Conservation (phyloP, 2,113 vertebrate genomes). For the Noctilio leporinus region DNA sequence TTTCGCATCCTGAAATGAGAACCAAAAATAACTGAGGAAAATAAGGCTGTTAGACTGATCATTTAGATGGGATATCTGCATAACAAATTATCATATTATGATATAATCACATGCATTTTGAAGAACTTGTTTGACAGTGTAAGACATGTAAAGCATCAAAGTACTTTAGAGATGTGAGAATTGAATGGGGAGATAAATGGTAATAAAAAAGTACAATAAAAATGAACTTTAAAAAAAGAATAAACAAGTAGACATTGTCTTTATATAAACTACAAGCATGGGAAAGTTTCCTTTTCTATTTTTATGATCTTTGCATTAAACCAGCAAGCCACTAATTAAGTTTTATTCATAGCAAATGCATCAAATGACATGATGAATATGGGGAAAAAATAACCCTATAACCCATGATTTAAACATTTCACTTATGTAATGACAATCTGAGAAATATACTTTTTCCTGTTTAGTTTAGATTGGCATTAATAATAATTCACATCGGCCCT, state of each 20-base stretch:
- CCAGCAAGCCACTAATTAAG: background rate
- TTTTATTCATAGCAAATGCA: slow-evolving; percentile 22
- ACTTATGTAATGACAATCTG: background rate
- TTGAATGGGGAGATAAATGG: background rate
- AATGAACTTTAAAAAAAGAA: background rate
- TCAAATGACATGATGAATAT: background rate
- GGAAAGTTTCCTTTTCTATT: background rate
- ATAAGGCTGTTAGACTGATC: slow-evolving; percentile 20
- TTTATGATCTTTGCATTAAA: background rate
- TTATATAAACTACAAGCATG: background rate
- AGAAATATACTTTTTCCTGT: background rate
- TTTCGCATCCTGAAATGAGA: slow-evolving; percentile 26
- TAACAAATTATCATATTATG: slow-evolving; percentile 6
- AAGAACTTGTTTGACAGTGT: slow-evolving; percentile 1
- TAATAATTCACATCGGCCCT: background rate
- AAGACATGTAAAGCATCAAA: slow-evolving; percentile 5
- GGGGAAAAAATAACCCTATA: background rate
- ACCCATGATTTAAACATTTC: background rate
- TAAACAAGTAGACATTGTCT: background rate
- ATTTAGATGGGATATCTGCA: background rate
- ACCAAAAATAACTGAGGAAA: slow-evolving; percentile 50
- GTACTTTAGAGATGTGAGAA: background rate
- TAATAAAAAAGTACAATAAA: too few relatives aligned
- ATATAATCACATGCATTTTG: background rate
- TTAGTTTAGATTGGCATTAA: background rate